Evolutionary conservation across 2,888 invertebrate species (phyloP).

Genomic region (Entomobrya multifasciata): DNA sequence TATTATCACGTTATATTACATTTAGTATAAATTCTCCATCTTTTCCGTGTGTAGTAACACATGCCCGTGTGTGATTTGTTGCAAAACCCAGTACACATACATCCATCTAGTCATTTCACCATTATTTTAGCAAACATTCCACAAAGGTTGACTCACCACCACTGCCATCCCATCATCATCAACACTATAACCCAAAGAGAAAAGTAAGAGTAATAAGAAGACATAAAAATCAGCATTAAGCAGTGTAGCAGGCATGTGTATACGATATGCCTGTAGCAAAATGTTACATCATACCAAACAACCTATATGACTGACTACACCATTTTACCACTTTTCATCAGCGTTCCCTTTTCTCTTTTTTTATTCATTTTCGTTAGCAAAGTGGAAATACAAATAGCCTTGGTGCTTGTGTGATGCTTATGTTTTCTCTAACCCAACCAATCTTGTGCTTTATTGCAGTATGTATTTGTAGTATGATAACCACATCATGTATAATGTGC

Average conservation of each 20-base stretch:
- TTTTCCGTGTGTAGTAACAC: slow-evolving; percentile 21
- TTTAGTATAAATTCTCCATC: slow-evolving; percentile 22
- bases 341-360: neutral
- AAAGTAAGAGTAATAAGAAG: neutral
- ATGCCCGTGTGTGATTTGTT: neutral
- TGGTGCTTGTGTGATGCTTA: neutral
- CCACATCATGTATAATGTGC: slow-evolving; percentile 20
- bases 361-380: slow-evolving; percentile 23
- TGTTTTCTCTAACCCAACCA: neutral
- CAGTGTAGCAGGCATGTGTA: neutral
- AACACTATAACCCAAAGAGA: neutral
- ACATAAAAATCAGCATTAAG: slow-evolving; percentile 46
- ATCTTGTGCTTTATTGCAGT: neutral
- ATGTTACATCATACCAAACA: slow-evolving; percentile 27
- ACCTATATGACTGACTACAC: neutral
- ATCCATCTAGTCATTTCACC: slow-evolving; percentile 43
- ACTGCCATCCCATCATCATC: neutral
- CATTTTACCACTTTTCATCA: neutral
- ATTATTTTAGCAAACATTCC: slow-evolving; percentile 68
- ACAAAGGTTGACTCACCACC: slow-evolving; percentile 67
- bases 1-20: slow-evolving; percentile 41
- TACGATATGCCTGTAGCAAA: neutral
- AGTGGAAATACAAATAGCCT: slow-evolving; percentile 3
- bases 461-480: neutral
- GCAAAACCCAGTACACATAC: neutral